Base-by-base conservation (phyloP, 2,113 vertebrate genomes). In the Psophia crepitans region DNA sequence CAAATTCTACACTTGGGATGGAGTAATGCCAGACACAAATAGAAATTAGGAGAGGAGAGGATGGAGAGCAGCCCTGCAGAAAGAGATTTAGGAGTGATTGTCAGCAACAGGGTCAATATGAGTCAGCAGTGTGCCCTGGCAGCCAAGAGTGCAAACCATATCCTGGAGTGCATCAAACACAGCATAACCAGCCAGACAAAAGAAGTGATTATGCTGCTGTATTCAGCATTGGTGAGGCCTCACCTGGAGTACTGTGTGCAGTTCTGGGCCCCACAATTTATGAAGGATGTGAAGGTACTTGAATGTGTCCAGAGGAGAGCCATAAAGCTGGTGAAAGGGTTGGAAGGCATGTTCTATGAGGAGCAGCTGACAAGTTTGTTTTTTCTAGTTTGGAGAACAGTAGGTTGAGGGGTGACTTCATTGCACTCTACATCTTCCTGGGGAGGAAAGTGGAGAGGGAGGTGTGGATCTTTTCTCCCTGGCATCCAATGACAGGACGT, bases 401-500 rank as follows among this genome's bases (percentile, higher is more conserved):
- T 30, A 74, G 39, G 23, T 39, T 74, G 21, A 54, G 69, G 20
- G 39, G 5, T 6, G 17, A 75, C 32, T 13, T 57, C 17, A 15
- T 44, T 28, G 14, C 23, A 44, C 18, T 61, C 14, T 26, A 11
- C 17, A 33, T 41, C 35, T 79, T 51, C 35, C 30, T n/a, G 22
- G 21, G 35, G 32, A 54, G 18, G 5, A 9, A 80, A 30, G 6
- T 17, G 24, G 32, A 80, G 48, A 35, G 11, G 33, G 44, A 61
- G n/a, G 35, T 51, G 32, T 19, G 27, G 48, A 35, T 3, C 30
- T 54, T 61, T 43, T 65, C 48, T 65, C 19, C 61, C 39, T 44
- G 13, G 32, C 11, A 26, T 8, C 7, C 27, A 33, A 11, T 27
- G n/a, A 33, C 5, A 10, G 51, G 27, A 58, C 0, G 0, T 1